phyloP scores from a whole-genome alignment of 2,888 invertebrate species.

The Dione vanillae region DNA sequence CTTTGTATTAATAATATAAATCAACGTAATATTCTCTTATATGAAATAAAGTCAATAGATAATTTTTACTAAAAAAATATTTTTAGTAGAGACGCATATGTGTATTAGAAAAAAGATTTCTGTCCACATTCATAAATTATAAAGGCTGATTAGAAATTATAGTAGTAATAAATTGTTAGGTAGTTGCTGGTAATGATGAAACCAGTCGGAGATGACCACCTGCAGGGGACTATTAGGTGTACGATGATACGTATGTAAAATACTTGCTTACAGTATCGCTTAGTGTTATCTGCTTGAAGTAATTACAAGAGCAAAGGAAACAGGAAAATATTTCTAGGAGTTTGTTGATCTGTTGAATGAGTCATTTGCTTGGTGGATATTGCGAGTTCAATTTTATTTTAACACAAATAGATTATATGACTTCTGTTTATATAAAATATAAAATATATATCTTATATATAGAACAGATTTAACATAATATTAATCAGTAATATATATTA shows the following conservation, averaged over 20 bases:
- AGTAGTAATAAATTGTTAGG: constrained; percentile 31
- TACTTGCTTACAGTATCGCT: constrained; percentile 21
- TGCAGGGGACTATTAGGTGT: constrained; percentile 33
- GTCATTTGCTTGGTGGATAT: neutral
- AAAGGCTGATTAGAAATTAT: constrained; percentile 25
- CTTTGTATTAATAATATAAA: no score
- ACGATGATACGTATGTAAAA: constrained; percentile 23
- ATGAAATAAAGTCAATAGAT: no score
- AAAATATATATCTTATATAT: no score
- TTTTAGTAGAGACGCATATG: no score
- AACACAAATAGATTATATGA: neutral
- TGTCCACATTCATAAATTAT: neutral
- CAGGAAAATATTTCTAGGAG: constrained; percentile 32
- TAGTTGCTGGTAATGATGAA: constrained; percentile 30
- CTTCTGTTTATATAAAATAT: no score
- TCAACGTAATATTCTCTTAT: no score
- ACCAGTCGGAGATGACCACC: constrained; percentile 35
- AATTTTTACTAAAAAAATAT: no score
- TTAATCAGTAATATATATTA: no score
- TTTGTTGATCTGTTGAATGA: constrained; percentile 16
- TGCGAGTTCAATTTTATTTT: neutral
- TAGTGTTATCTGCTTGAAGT: constrained; percentile 27
- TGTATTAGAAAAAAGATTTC: neutral
- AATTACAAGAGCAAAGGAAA: constrained; percentile 34
- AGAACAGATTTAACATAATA: no score